Percentiles rank a stretch among this genome's conserved stretches.
phyloP scores from a whole-genome alignment of 1,140 invertebrate genomes.

The Acromyrmex charruanus region DNA sequence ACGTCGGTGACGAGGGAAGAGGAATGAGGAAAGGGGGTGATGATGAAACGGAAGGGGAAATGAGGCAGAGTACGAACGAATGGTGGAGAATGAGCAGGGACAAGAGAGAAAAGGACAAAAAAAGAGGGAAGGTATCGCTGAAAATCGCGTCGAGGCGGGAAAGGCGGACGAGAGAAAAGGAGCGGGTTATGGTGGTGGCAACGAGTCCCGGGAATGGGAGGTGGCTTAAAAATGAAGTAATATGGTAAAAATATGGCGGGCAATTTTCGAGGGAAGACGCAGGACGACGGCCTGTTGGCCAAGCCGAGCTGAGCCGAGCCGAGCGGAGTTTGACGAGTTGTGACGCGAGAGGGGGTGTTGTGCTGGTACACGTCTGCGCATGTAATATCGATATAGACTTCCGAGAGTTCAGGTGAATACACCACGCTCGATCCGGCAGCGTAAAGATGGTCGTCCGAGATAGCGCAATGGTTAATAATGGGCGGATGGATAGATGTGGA shows the following conservation, averaged over 20 bases:
- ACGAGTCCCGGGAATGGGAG: conserved; percentile 60
- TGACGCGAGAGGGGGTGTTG: not conserved
- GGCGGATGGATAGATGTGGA: conserved; percentile 75
- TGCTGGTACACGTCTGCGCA: conserved; percentile 26
- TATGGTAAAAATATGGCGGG: conserved; percentile 79
- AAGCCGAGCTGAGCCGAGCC: conserved; percentile 3
- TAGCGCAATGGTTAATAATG: conserved; percentile 81
- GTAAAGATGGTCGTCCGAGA: conserved; percentile 81
- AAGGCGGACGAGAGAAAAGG: conserved; percentile 15
- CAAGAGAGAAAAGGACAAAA: not conserved
- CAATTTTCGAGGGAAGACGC: conserved; percentile 76
- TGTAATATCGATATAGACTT: conserved; percentile 67
- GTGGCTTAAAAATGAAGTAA: conserved; percentile 80
- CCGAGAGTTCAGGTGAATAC: conserved; percentile 56
- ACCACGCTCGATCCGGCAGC: conserved; percentile 76
- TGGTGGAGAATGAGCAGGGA: not conserved
- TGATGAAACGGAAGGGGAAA: conserved; percentile 13
- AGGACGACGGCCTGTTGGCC: conserved; percentile 63
- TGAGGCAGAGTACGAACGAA: conserved; percentile 28
- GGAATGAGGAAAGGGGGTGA: conserved; percentile 24
- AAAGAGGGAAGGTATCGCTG: conserved; percentile 19
- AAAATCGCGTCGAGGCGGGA: conserved; percentile 36
- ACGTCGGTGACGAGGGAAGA: not conserved
- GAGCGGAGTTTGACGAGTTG: conserved; percentile 22
- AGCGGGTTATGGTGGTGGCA: conserved; percentile 41